These are phyloP conservation scores for Leguminivora glycinivorella DNA, from an alignment of 1,140 invertebrate species.

Conservation along the genomic window DNA sequence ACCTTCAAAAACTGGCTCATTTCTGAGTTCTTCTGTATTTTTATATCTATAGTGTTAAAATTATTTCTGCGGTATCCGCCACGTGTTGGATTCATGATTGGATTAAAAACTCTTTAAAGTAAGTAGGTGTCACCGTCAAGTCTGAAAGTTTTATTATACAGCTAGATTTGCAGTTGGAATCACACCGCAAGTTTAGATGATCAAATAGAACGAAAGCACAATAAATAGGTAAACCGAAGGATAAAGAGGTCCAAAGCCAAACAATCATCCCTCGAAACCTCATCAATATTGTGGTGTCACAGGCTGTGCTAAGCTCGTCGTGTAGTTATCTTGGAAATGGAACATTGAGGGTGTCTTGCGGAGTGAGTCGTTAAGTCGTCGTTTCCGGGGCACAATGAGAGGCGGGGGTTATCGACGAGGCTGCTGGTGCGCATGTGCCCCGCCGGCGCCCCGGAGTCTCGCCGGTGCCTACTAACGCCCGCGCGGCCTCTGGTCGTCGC, in stretches of 20 bases:
- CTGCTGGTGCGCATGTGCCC: slow-evolving; percentile 64
- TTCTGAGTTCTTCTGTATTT: no score
- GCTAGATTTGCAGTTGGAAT: neutral
- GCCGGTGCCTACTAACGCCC: slow-evolving; percentile 66
- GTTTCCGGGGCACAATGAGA: slow-evolving; percentile 74
- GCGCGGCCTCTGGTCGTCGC: slow-evolving; percentile 54
- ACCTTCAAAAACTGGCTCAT: no score
- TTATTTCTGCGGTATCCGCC: no score
- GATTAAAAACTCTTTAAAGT: no score
- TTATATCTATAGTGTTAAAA: no score
- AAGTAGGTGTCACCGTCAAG: no score
- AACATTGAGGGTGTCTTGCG: slow-evolving; percentile 56
- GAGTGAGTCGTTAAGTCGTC: slow-evolving; percentile 71
- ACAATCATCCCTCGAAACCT: neutral
- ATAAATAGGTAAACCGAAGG: neutral
- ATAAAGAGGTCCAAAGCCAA: slow-evolving; percentile 7
- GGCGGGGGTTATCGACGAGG: slow-evolving; percentile 65
- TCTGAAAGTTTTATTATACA: neutral
- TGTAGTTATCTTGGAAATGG: slow-evolving; percentile 44
- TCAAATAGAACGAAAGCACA: neutral
- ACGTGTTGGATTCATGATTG: no score
- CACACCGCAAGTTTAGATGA: neutral
- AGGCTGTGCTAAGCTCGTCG: slow-evolving; percentile 8
- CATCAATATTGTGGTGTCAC: slow-evolving; percentile 10
- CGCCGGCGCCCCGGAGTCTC: slow-evolving; percentile 71